A percentile compares a stretch with the other conserved stretches of the same genome.
phyloP scores from a whole-genome alignment of 2,113 vertebrate species.

The Hydrolagus affinis region DNA sequence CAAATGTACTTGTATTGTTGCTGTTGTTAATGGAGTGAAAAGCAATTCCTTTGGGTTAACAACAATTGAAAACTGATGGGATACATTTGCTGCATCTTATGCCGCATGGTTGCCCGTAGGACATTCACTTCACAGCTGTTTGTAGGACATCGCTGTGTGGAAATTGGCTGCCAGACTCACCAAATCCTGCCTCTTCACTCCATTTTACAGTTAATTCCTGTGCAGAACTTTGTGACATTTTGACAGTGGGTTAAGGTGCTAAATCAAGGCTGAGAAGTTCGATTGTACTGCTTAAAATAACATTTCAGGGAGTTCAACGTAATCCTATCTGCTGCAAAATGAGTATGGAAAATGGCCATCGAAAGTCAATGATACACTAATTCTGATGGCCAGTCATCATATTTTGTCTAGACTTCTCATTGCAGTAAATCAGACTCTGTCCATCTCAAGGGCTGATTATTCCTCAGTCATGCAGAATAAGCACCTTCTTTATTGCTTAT shows the following conservation, averaged over 20 bases:
- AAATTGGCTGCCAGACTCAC: no score
- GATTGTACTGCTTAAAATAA: neutral
- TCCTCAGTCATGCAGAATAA: constrained; percentile 5
- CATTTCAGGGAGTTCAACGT: neutral
- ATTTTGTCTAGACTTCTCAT: neutral
- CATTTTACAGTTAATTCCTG: no score
- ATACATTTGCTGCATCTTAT: no score
- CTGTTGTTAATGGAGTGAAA: no score
- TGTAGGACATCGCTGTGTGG: no score
- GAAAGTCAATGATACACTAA: neutral
- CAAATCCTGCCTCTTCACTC: no score
- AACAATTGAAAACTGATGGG: no score
- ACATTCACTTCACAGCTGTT: no score
- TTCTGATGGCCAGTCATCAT: neutral
- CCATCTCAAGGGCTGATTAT: neutral
- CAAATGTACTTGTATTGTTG: no score
- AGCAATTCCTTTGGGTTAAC: no score
- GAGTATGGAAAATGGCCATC: neutral
- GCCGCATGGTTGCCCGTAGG: no score
- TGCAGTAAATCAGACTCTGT: neutral
- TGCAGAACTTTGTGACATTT: no score
- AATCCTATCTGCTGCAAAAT: neutral
- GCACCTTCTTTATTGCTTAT: constrained; percentile 17
- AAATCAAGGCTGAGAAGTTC: neutral
- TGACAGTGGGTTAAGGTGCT: neutral